Percentiles rank a stretch among this genome's conserved stretches.
Conservation (phyloP, 2,888 invertebrate species). For the Chaitophorus viminalis region DNA sequence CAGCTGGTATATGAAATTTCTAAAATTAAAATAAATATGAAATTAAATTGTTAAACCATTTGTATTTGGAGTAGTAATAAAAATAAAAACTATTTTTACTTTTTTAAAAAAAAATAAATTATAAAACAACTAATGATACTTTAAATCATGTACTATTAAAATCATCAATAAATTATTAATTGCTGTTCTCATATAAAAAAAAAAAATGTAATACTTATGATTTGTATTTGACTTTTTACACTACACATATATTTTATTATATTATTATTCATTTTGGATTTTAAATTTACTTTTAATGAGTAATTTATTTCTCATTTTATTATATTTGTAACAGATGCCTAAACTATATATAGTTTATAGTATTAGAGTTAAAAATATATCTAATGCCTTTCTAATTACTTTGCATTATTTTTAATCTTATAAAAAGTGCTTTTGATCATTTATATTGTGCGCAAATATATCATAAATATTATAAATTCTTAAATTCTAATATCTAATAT, state of each 20-base stretch:
- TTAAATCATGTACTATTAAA: background rate
- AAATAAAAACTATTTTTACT: too few relatives aligned
- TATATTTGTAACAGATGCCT: background rate
- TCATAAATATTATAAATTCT: too few relatives aligned
- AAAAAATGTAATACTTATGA: background rate
- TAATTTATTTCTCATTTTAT: constrained; percentile 14
- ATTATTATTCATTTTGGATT: background rate
- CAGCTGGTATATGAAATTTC: too few relatives aligned
- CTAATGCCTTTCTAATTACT: too few relatives aligned
- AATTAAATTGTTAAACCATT: too few relatives aligned
- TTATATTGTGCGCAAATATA: too few relatives aligned
- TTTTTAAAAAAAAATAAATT: too few relatives aligned
- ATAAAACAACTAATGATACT: background rate
- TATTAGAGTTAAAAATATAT: background rate
- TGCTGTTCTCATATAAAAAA: too few relatives aligned
- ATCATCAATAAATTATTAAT: background rate
- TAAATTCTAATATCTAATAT: background rate
- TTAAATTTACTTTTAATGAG: constrained; percentile 8
- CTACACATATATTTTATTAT: background rate
- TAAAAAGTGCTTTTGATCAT: background rate
- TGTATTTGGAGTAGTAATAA: too few relatives aligned
- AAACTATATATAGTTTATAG: background rate
- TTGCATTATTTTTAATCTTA: background rate
- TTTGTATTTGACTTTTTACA: background rate
- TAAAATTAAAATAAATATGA: too few relatives aligned